phyloP scores from a whole-genome alignment of 2,888 invertebrate genomes.

The Malthinus seriepunctatus region DNA sequence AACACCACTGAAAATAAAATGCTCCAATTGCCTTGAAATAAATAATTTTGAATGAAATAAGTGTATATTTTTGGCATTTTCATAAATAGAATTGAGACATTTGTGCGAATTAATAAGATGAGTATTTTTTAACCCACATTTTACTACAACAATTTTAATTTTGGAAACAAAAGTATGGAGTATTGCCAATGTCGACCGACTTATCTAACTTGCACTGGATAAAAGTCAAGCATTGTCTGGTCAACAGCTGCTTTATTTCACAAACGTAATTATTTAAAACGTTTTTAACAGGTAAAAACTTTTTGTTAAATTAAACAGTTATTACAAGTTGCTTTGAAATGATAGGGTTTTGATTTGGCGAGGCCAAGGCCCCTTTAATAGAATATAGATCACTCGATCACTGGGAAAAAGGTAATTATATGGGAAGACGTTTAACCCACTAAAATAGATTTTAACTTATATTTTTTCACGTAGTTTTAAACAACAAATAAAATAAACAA shows the following conservation, averaged over 20 bases:
- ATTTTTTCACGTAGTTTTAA: too few relatives aligned
- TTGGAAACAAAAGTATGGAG: background rate
- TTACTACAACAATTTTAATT: background rate
- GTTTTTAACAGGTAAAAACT: background rate
- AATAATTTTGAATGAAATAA: background rate
- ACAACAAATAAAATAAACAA: too few relatives aligned
- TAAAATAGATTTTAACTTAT: too few relatives aligned
- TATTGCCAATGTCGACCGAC: background rate
- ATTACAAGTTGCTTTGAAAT: too few relatives aligned
- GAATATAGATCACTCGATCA: too few relatives aligned
- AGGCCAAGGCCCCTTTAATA: too few relatives aligned
- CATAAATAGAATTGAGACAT: background rate
- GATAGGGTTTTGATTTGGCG: too few relatives aligned
- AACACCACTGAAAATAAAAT: too few relatives aligned
- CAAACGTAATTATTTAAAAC: background rate
- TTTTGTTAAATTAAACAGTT: background rate
- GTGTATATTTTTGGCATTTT: background rate
- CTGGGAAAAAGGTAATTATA: too few relatives aligned
- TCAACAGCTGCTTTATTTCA: conserved; percentile 1
- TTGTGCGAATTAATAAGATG: background rate
- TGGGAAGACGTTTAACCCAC: too few relatives aligned
- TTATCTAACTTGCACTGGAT: background rate
- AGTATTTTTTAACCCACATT: background rate
- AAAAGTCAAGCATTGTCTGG: background rate
- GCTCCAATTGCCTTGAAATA: too few relatives aligned